Evolutionary conservation across 2,888 invertebrate genomes (phyloP).

Genomic region (Cheilosia urbana): DNA sequence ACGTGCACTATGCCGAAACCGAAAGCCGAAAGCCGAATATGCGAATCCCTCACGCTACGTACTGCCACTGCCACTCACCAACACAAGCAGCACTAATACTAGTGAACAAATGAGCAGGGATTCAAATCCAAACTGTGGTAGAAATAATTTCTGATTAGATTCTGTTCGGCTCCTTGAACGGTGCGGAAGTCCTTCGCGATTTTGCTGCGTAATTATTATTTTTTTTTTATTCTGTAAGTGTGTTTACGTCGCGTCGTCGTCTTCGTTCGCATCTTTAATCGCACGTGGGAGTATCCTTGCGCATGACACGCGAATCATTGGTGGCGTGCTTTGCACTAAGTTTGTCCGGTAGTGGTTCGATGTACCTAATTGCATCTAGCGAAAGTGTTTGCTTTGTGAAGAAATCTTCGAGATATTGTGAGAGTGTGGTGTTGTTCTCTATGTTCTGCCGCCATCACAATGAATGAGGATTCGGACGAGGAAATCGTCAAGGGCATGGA

Average conservation of each 20-base stretch:
- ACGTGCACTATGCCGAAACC: conserved; percentile 74
- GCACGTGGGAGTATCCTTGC: conserved; percentile 65
- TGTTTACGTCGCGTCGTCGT: conserved; percentile 31
- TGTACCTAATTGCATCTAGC: conserved; percentile 25
- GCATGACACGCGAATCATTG: conserved; percentile 54
- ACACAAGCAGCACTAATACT: conserved; percentile 63
- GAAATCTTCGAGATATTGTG: conserved; percentile 18
- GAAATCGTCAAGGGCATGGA: conserved; percentile 83
- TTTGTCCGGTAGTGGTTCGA: conserved; percentile 44
- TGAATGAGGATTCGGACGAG: conserved; percentile 82
- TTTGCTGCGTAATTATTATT: conserved; percentile 79
- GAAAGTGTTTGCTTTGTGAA: conserved; percentile 7
- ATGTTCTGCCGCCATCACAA: conserved; percentile 60
- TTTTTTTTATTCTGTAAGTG: conserved; percentile 78
- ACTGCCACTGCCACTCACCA: conserved; percentile 43
- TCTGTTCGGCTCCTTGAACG: conserved; percentile 78
- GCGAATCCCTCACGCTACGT: conserved; percentile 77
- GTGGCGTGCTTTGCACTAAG: conserved; percentile 4
- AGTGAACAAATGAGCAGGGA: conserved; percentile 77
- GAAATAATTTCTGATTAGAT: conserved; percentile 82
- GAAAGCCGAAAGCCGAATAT: conserved; percentile 75
- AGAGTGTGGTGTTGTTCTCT: conserved; percentile 21
- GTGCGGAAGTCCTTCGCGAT: conserved; percentile 76
- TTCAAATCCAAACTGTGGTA: conserved; percentile 77
- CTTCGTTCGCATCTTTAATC: conserved; percentile 51